Conservation (phyloP, 2,888 invertebrate species). For the Agrochola macilenta region DNA sequence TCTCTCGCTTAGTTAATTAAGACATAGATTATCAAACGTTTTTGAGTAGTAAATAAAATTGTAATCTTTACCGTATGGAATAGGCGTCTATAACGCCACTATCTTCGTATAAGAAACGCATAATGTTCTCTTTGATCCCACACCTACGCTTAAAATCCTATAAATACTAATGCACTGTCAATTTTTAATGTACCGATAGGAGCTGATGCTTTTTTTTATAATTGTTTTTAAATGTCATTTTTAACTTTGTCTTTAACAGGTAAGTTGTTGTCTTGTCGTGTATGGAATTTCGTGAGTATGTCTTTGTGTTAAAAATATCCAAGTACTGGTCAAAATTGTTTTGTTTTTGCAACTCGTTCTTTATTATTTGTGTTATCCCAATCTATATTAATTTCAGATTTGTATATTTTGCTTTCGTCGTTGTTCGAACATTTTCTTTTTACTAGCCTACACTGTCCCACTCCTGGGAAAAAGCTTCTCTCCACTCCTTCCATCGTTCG, state of each 20-base stretch:
- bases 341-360: not conserved
- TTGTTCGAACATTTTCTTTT: not conserved
- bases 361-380: not conserved
- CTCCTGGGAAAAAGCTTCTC: too few relatives aligned
- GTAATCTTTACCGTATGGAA: conserved; percentile 86
- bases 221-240: conserved; percentile 73
- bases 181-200: conserved; percentile 87
- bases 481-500: too few relatives aligned
- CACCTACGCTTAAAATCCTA: conserved; percentile 83
- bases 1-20: conserved; percentile 90
- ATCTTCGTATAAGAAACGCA: conserved; percentile 85
- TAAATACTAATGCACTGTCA: conserved; percentile 89
- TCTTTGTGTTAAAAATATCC: not conserved
- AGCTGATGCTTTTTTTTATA: conserved; percentile 61
- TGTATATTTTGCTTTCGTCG: not conserved
- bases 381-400: not conserved
- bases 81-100: conserved; percentile 89
- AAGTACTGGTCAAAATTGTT: not conserved
- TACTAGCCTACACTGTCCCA: too few relatives aligned
- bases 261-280: conserved; percentile 65
- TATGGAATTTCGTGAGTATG: conserved; percentile 54
- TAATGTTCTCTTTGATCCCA: conserved; percentile 87
- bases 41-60: conserved; percentile 90
- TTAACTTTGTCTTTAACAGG: conserved; percentile 77
- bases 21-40: conserved; percentile 90